Base-by-base conservation (phyloP, 2,888 invertebrate genomes). In the Drosophila sordidula region DNA sequence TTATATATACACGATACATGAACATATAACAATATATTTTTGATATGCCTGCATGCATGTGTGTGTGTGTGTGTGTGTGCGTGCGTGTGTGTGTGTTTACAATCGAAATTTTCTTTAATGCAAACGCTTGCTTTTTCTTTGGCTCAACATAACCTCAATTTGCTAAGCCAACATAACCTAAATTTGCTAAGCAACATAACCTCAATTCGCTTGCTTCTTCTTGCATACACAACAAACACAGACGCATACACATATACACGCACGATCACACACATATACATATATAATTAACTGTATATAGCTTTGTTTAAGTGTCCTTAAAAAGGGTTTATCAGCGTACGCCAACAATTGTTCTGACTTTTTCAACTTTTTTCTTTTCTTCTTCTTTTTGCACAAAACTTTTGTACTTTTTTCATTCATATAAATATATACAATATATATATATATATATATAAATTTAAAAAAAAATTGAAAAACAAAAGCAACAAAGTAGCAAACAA, bases 281-380 rank as follows among this genome's bases (percentile, higher is more conserved):
- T 3, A 46, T 16, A 47, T 39, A 47, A 39, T 36, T 18, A 29
- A 54, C 11, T 73, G 56, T 71, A 75, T 59, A 63, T 71, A 76
- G 79, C 78, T 78, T 89, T 80, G 62, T 90, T 90, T 90, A 90
- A 89, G 90, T 90, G 90, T 90, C 90, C 90, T 90, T 90, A 90
- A 69, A 86, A 76, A 77, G 78, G 78, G 78, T 85, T 79, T 67
- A 77, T 70, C 77, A 66, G 22, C 38, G 22, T 32, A 25, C n/a
- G 32, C 22, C 44, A 36, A 54, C 44, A 36, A 54, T 2, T 47
- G 49, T 44, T 57, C 26, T 9, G 8, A 34, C 25, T 44, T 44
- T 18, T 14, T 29, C 9, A 44, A 56, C 16, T 25, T 16, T 12
- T n/a, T 18, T 26, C 39, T 26, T 25, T 57, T 32, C 22, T 56